Percentiles rank a stretch among this genome's conserved stretches.
Evolutionary conservation across 1,140 invertebrate genomes (phyloP).

Genomic region (Bombus haemorrhoidalis): DNA sequence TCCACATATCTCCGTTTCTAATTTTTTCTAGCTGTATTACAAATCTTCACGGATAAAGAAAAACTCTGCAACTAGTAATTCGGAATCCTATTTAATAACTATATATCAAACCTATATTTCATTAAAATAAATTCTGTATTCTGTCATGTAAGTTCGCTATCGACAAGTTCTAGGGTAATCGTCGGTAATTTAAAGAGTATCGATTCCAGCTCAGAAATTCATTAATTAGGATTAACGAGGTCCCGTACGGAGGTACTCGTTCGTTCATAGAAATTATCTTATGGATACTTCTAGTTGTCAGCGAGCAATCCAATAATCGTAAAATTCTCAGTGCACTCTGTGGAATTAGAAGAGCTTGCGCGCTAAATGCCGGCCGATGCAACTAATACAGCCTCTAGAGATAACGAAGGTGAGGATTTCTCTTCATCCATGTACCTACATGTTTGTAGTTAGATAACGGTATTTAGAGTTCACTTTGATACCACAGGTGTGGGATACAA

Average conservation of each 20-base stretch:
- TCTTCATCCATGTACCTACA: neutral
- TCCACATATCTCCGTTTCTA: too few species aligned
- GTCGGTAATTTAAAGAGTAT: constrained; percentile 28
- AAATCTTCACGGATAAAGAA: too few species aligned
- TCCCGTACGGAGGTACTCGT: too few species aligned
- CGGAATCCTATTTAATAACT: too few species aligned
- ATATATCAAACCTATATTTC: neutral
- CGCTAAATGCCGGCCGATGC: constrained; percentile 25
- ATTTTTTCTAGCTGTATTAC: too few species aligned
- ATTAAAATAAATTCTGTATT: neutral
- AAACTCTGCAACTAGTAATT: too few species aligned
- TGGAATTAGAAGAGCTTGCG: constrained; percentile 32
- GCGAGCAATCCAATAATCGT: constrained; percentile 18
- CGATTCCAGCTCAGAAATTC: constrained; percentile 10
- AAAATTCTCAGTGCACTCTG: constrained; percentile 41
- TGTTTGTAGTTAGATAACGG: constrained; percentile 65
- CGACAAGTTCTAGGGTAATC: neutral
- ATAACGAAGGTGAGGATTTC: constrained; percentile 68
- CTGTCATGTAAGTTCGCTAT: neutral
- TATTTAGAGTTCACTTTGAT: constrained; percentile 66
- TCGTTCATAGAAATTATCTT: neutral
- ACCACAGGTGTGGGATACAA: neutral
- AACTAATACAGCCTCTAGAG: constrained; percentile 31
- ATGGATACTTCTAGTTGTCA: constrained; percentile 23
- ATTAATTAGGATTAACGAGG: constrained; percentile 27